Evolutionary conservation across 35 echinoderm and acorn worm genomes (phyloP), one percentile per base, ranked within the genome.

Genomic region (Apostichopus californicus): DNA sequence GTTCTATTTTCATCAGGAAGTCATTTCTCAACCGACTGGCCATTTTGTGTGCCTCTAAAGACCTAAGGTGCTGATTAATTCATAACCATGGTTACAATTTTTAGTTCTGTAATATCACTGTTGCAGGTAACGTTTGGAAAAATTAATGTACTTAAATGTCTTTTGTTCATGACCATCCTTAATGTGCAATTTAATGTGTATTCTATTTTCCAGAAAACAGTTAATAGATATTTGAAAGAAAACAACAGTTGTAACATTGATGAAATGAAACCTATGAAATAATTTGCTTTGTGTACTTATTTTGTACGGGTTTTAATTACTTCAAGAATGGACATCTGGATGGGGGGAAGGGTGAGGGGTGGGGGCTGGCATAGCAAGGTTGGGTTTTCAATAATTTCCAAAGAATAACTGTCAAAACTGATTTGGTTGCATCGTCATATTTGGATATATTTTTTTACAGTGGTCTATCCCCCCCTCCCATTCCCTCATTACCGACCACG

Each of bases 201-300:
- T 58, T 85, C 81, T 85, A 85, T 85, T 85, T 85, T 85, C 81
- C 81, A 85, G 81, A 85, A 46, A 54, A 84, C 55, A 81, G 57
- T 58, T 85, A 59, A 85, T 85, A 85, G 24, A 85, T 85, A 85
- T 85, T 85, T 85, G 81, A 85, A 59, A 85, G 5, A 58, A 75
- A 75, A 75, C 20, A 75, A 75, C 71, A 75, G 71, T 75, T 75
- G 71, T 75, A 75, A 75, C 71, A 75, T 75, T 75, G 71, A 75
- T 75, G 71, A 75, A 75, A 75, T 75, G 71, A 75, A n/a, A 75
- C 71, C 71, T 75, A 75, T 75, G 17, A 7, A 6, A 6, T n/a
- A 4, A 46, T 46, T 61, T 61, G 58, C 12, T 61, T 61, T 12
- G 7, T 5, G 58, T 61, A 61, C 12, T 61, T 8, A 61, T 61